phyloP scores from a whole-genome alignment of 2,797 vertebrate genomes.

The Holocentrus rufus region DNA sequence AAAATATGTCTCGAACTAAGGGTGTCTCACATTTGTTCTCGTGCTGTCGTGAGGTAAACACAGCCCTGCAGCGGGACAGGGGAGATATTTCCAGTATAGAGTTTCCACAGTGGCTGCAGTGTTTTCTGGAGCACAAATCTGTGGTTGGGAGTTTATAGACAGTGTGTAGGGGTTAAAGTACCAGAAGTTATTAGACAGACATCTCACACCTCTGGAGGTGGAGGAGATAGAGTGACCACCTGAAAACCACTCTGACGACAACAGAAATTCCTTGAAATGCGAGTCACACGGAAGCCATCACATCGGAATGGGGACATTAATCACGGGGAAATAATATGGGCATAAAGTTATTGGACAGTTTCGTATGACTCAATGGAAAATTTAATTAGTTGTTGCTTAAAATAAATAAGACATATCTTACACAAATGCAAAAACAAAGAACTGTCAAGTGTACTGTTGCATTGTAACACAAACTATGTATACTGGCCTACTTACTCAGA shows the following conservation, averaged over 20 bases:
- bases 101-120: slow-evolving; percentile 64
- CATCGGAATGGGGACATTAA: slow-evolving; percentile 21
- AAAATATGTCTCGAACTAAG: slow-evolving; percentile 45
- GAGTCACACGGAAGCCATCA: slow-evolving; percentile 47
- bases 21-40: slow-evolving; percentile 53
- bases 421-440: slow-evolving; percentile 6
- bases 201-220: slow-evolving; percentile 68
- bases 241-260: slow-evolving; percentile 60
- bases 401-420: background rate
- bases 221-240: slow-evolving; percentile 31
- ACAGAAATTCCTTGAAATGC: slow-evolving; percentile 64
- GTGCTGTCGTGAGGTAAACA: slow-evolving; percentile 58
- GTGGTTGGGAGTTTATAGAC: slow-evolving; percentile 38
- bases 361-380: background rate
- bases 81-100: slow-evolving; percentile 57
- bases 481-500: slow-evolving; percentile 2
- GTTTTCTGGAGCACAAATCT: slow-evolving; percentile 43
- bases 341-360: slow-evolving; percentile 3
- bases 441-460: background rate
- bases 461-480: background rate
- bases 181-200: slow-evolving; percentile 46
- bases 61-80: slow-evolving; percentile 12
- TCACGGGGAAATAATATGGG: slow-evolving; percentile 18
- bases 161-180: slow-evolving; percentile 26
- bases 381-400: slow-evolving; percentile 10